phyloP scores from a whole-genome alignment of 2,888 invertebrate species.

The Cryptocephalus primarius region DNA sequence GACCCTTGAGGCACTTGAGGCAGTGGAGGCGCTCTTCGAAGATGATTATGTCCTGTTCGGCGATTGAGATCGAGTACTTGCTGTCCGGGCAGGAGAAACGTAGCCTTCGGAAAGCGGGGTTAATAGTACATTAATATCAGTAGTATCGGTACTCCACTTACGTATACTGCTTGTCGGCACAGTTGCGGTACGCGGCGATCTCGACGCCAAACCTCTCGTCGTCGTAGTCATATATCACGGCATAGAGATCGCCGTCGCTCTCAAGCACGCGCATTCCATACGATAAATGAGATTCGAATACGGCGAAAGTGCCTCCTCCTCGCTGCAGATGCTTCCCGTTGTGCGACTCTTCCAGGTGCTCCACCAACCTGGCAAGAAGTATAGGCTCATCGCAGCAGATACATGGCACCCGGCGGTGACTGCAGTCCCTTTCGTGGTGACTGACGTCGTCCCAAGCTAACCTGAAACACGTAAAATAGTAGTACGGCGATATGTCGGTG shows the following conservation, averaged over 20 bases:
- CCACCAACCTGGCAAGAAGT: too few species aligned
- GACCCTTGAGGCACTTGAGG: constrained; percentile 11
- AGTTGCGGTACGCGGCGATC: too few species aligned
- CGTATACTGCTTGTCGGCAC: too few species aligned
- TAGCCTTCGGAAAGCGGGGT: too few species aligned
- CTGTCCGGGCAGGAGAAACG: constrained; percentile 1
- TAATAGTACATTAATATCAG: too few species aligned
- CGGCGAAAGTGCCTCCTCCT: too few species aligned
- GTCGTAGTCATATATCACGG: constrained; percentile 9
- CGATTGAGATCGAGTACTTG: constrained; percentile 5
- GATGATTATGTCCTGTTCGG: constrained; percentile 5
- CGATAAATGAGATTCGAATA: constrained; percentile 1
- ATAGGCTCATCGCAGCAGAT: constrained; percentile 5
- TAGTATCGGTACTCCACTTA: too few species aligned
- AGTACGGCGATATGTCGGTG: too few species aligned
- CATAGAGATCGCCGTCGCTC: constrained; percentile 5
- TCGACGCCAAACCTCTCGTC: constrained; percentile 2
- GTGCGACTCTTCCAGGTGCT: too few species aligned
- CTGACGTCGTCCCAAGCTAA: constrained; percentile 6
- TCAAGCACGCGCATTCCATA: constrained; percentile 9
- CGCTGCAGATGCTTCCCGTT: too few species aligned
- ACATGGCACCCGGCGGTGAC: constrained; percentile 7
- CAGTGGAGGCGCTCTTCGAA: constrained; percentile 9
- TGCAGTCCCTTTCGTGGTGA: constrained; percentile 9
- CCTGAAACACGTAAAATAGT: constrained; percentile 1